Percentiles rank a stretch among this genome's conserved stretches.
These are phyloP conservation scores for Trilocha varians DNA, from an alignment of 2,888 invertebrate species.

Conservation along the genomic window DNA sequence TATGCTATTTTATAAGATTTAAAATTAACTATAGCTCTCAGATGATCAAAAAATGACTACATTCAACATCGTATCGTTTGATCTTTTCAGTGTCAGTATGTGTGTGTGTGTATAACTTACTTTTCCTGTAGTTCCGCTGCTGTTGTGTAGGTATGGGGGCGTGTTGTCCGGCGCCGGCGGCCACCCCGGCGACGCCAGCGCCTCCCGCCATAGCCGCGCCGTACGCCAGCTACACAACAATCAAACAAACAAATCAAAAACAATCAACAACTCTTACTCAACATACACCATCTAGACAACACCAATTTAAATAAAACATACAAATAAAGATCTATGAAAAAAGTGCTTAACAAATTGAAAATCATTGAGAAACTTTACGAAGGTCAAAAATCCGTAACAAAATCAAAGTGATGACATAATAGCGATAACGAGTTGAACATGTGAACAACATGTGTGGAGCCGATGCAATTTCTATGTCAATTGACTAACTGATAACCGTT, in stretches of 20 bases:
- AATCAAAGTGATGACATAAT: not conserved
- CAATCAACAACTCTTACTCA: not conserved
- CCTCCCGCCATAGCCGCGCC: conserved; percentile 56
- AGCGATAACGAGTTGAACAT: not conserved
- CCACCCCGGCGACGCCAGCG: conserved; percentile 44
- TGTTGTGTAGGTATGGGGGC: conserved; percentile 56
- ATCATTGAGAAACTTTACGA: not conserved
- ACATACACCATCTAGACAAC: too few relatives aligned
- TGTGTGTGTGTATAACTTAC: conserved; percentile 26
- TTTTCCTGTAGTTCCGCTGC: conserved; percentile 56
- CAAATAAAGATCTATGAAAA: not conserved
- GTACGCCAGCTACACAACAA: conserved; percentile 43
- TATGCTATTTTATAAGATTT: too few relatives aligned
- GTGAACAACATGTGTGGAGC: not conserved
- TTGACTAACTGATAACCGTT: not conserved
- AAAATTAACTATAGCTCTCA: too few relatives aligned
- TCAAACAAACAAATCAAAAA: not conserved
- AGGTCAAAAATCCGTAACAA: not conserved
- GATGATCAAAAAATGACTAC: too few relatives aligned
- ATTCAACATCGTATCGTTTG: too few relatives aligned
- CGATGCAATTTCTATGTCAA: not conserved
- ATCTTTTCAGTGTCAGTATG: not conserved
- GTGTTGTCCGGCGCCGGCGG: conserved; percentile 55
- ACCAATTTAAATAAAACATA: not conserved
- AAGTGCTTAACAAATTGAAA: not conserved